Base-by-base conservation (phyloP, 2,888 invertebrate genomes). In the Catocala nupta region DNA sequence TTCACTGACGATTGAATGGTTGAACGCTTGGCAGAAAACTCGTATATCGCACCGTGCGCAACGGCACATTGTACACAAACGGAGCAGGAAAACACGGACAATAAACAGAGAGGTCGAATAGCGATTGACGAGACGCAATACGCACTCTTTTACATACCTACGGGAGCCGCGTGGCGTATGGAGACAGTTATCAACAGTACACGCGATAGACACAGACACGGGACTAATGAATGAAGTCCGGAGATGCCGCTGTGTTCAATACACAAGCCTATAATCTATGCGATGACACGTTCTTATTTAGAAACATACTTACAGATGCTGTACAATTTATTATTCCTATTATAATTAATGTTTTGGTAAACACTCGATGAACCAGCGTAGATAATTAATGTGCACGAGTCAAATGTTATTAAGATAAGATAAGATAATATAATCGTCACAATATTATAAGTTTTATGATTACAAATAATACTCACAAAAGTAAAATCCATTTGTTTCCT, bases 401-500 rank as follows among this genome's bases (percentile, higher is more conserved):
- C 66, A 63, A 44, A 69, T 65, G 58, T 66, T 62, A 71, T 65
- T 63, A 55, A 70, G 70, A 59, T 55, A 65, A 58, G 65, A 58
- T 45, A 42, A 33, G 36, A 56, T 39, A 39, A 57, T 64, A 70
- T 75, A 63, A 71, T 64, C 55, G 51, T 65, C 60, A 59, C 45
- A 54, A 63, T 66, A 61, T 62, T 66, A 62, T 48, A 64, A 66
- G 47, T 65, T 57, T 63, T 55, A 51, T 64, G 63, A 70, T 66
- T 67, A 54, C 67, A 78, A 81, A 76, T 75, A 70, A 80, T 82
- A 90, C 88, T 89, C 75, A 92, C 92, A 83, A 83, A 83, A 80
- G 78, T 86, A 85, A 67, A 82, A 84, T 85, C 86, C 86, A 77
- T 86, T 85, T 76, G 83, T 75, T 84, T 87, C 88, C 78, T 86